Evolutionary conservation across 2,797 vertebrate genomes (phyloP), one percentile per base, ranked within the genome.

Genomic region (Antrozous pallidus): DNA sequence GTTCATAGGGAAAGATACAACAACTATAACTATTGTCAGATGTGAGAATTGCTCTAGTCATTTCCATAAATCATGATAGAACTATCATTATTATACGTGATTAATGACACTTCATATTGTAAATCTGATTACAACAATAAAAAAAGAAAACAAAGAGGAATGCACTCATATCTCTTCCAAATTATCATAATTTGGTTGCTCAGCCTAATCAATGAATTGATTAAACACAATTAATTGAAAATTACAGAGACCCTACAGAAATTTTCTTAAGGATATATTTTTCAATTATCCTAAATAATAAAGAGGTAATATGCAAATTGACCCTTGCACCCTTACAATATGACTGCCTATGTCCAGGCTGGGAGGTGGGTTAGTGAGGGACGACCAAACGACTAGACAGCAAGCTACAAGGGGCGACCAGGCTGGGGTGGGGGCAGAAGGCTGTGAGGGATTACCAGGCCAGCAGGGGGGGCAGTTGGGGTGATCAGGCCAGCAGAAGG

Each of bases 101-200:
- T 95, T 95, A 96, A 97, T 96, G 95, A 78, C 71, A 87, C 88
- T 85, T 96, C 92, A 91, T 85, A 87, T 95, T 82, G 61, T 79
- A 92, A 91, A 89, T 94, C 83, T 97, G 92, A 97, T 97, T 95
- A 90, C 63, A 95, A 81, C 87, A 70, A 88, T 70, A 67, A 90
- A 96, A 93, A 97, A 96, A 93, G 80, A 93, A 93, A 95, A 92
- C 84, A 93, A 96, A 91, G 71, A 96, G 47, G 80, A 96, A 80
- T 77, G 92, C 85, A 88, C 67, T 96, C 79, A 65, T 88, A 71
- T 91, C 74, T 93, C 42, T 88, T 63, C 56, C 49, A 95, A 94
- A 96, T 95, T 92, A 81, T 49, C 54, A 61, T 95, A 93, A 96
- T 95, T 86, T 87, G 88, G 92, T 97, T 95, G 80, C 88, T 93